Conservation (phyloP, 2,888 invertebrate species). For the Drosophila yooni region DNA sequence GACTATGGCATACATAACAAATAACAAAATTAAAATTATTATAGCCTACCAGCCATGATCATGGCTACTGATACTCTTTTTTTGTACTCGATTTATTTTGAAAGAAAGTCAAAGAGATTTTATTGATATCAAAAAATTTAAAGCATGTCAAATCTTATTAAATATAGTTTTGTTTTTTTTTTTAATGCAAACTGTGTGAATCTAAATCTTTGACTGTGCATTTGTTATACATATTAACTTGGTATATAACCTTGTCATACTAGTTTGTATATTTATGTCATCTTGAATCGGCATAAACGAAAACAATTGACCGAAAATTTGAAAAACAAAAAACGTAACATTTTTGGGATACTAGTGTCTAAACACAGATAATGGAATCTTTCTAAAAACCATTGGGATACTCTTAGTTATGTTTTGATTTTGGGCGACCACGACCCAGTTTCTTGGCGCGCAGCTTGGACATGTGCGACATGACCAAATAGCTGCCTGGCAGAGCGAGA, state of each 20-base stretch:
- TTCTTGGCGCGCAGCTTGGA: constrained; percentile 90
- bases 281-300: not conserved
- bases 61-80: not conserved
- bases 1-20: not conserved
- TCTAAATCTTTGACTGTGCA: constrained; percentile 14
- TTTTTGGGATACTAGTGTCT: not conserved
- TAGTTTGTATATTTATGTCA: not conserved
- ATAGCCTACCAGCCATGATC: not conserved
- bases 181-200: not conserved
- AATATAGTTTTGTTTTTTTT: not conserved
- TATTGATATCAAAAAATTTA: not conserved
- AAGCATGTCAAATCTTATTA: constrained; percentile 1
- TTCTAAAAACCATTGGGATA: not conserved
- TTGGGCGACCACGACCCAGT: constrained; percentile 85
- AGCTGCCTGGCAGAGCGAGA: constrained; percentile 91
- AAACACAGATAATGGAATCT: not conserved
- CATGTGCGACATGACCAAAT: constrained; percentile 94
- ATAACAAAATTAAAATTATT: not conserved
- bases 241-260: not conserved
- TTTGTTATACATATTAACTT: constrained; percentile 5
- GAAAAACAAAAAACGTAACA: constrained; percentile 5
- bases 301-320: not conserved
- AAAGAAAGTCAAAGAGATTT: constrained; percentile 5
- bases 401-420: constrained; percentile 46
- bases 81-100: not conserved